A percentile compares a stretch with the other conserved stretches of the same genome.
Evolutionary conservation across 1,140 invertebrate genomes (phyloP).

Genomic region (Scaptomyza hsui): DNA sequence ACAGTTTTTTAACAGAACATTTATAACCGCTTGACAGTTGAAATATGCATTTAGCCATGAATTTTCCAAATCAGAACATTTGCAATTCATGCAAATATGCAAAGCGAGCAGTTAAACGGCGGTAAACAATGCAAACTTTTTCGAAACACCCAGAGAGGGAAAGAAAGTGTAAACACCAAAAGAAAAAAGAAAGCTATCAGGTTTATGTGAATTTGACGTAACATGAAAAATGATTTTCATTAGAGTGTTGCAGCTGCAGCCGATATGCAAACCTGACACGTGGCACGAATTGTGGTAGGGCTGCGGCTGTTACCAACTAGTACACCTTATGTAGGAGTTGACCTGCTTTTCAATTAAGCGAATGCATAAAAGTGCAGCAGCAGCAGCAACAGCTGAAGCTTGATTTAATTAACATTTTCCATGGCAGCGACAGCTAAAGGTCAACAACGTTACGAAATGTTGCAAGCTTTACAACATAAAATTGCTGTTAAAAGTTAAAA

Average conservation of each 20-base stretch:
- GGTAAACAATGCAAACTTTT: constrained; percentile 1
- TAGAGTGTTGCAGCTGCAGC: constrained; percentile 20
- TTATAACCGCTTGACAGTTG: constrained; percentile 20
- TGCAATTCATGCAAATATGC: constrained; percentile 20
- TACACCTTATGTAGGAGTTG: neutral
- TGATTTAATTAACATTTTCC: constrained; percentile 46
- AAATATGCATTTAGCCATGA: constrained; percentile 34
- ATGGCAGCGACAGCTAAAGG: constrained; percentile 10
- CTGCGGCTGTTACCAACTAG: neutral
- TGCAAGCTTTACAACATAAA: constrained; percentile 17
- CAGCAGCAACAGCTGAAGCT: constrained; percentile 21
- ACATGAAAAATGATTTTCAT: constrained; percentile 20
- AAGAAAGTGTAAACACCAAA: neutral
- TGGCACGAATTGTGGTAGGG: neutral
- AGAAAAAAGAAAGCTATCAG: neutral
- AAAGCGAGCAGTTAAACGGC: neutral
- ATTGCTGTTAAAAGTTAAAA: neutral
- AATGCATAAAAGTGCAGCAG: constrained; percentile 47
- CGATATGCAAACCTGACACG: constrained; percentile 13
- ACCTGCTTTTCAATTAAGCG: constrained; percentile 42
- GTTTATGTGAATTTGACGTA: neutral
- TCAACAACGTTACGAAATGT: constrained; percentile 14
- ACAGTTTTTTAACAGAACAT: neutral
- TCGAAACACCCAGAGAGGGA: neutral
- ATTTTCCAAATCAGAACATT: constrained; percentile 17